These are phyloP conservation scores for Astur gentilis DNA, from an alignment of 2,113 vertebrate species.

Conservation along the genomic window DNA sequence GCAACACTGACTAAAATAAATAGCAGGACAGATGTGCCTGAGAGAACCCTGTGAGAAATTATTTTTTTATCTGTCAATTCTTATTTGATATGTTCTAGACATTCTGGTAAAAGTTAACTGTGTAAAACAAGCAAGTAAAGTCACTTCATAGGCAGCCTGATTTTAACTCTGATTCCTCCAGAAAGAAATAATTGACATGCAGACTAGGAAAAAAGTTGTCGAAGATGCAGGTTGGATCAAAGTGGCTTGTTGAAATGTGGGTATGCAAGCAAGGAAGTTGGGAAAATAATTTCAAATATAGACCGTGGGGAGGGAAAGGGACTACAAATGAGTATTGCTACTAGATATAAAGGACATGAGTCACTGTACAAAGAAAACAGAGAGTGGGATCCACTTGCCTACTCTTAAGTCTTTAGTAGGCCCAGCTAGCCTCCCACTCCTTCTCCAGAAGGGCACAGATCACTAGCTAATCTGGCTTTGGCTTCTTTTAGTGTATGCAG, in stretches of 20 bases:
- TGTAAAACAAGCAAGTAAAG: not conserved
- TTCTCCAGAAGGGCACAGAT: not conserved
- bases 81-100: not conserved
- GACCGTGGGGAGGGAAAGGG: not conserved
- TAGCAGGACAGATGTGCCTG: conserved; percentile 4
- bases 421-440: not conserved
- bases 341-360: not conserved
- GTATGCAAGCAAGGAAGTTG: not conserved
- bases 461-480: not conserved
- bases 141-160: not conserved
- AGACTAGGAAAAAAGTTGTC: not conserved
- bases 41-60: not conserved
- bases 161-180: not conserved
- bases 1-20: not conserved
- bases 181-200: not conserved
- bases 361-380: not conserved
- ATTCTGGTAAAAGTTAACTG: not conserved
- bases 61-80: not conserved
- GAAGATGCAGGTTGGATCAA: not conserved
- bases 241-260: not conserved
- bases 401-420: not conserved
- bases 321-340: not conserved
- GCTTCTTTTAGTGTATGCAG: not conserved
- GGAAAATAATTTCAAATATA: not conserved
- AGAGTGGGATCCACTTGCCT: not conserved